Evolutionary conservation across 2,113 vertebrate genomes (phyloP).

Genomic region (Corythornis madagascariensis): DNA sequence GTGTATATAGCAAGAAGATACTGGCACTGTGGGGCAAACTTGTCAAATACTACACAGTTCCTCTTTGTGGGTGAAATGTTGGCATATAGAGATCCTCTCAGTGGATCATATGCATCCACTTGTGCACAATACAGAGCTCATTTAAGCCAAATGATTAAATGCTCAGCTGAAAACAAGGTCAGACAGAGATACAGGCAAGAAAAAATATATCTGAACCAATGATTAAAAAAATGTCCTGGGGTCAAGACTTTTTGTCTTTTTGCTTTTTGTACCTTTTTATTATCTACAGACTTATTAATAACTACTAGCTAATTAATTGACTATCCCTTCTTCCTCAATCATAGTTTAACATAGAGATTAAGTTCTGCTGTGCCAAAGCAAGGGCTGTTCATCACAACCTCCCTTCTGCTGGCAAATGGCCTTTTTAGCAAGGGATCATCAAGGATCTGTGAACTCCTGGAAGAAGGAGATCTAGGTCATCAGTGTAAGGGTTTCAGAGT

Average conservation of each 20-base stretch:
- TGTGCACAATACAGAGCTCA: background rate
- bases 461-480: background rate
- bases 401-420: background rate
- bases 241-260: background rate
- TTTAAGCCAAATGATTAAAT: background rate
- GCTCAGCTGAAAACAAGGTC: background rate
- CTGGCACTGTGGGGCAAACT: constrained; percentile 1
- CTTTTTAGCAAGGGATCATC: background rate
- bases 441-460: background rate
- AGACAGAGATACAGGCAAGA: background rate
- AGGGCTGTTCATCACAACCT: background rate
- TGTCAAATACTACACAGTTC: background rate
- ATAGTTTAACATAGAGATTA: background rate
- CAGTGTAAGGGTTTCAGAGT: background rate
- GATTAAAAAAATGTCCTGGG: background rate
- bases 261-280: background rate
- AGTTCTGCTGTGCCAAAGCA: background rate
- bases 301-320: background rate
- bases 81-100: background rate
- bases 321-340: background rate
- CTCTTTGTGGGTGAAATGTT: background rate
- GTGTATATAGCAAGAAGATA: background rate
- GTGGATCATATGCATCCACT: background rate
- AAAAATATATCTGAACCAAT: background rate
- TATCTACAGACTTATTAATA: background rate